Evolutionary conservation across 2,113 vertebrate genomes (phyloP).

Genomic region (Ellobius talpinus): DNA sequence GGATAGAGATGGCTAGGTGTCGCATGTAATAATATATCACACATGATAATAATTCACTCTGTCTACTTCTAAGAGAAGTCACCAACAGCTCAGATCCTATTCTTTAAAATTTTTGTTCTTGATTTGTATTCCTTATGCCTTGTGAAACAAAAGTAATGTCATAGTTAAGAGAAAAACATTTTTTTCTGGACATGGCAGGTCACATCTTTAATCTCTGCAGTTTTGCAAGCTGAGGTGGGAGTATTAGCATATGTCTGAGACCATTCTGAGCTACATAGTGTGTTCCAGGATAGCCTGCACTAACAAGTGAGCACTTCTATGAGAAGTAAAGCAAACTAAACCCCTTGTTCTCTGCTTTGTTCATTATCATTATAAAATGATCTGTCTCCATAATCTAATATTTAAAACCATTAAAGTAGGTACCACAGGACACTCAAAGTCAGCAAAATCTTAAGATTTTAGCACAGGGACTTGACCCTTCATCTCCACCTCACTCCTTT

Average conservation of each 20-base stretch:
- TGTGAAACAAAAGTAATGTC: background rate
- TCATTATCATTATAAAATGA: background rate
- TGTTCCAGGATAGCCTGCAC: background rate
- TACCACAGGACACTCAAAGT: background rate
- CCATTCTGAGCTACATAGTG: background rate
- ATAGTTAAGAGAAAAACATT: background rate
- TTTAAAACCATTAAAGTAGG: background rate
- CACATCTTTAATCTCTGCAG: background rate
- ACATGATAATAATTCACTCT: background rate
- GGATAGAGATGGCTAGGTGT: background rate
- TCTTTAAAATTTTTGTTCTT: background rate
- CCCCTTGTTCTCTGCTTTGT: background rate
- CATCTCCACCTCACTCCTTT: background rate
- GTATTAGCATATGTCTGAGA: background rate
- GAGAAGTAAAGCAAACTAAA: background rate
- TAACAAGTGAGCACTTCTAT: background rate
- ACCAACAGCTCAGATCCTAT: background rate
- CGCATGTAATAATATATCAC: background rate
- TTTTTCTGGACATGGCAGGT: too few species aligned
- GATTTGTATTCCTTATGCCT: background rate
- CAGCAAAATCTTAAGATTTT: background rate
- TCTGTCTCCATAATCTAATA: background rate
- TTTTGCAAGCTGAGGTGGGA: background rate
- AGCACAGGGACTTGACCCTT: background rate
- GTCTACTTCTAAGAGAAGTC: background rate